Evolutionary conservation across 2,888 invertebrate genomes (phyloP).

Genomic region (Abrostola tripartita): DNA sequence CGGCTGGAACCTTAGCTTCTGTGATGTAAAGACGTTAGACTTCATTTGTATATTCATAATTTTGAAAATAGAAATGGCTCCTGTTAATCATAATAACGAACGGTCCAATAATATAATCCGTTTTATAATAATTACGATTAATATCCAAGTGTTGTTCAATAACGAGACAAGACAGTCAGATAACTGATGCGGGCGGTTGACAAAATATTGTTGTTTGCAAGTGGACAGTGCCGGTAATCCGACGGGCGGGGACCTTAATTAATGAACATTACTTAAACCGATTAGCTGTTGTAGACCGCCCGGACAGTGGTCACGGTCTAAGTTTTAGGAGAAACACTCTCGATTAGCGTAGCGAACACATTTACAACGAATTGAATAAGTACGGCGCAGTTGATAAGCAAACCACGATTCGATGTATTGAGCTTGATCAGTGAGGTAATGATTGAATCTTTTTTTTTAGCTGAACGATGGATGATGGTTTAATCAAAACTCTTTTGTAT

Average conservation of each 20-base stretch:
- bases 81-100: constrained; percentile 36
- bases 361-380: constrained; percentile 40
- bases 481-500: not conserved
- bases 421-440: not conserved
- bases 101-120: constrained; percentile 48
- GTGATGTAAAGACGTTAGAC: constrained; percentile 48
- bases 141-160: constrained; percentile 54
- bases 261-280: constrained; percentile 83
- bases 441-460: too few species aligned
- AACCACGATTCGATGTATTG: not conserved
- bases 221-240: constrained; percentile 74
- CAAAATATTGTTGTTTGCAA: constrained; percentile 77
- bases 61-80: constrained; percentile 26
- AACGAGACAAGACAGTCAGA: constrained; percentile 51
- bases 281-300: constrained; percentile 75
- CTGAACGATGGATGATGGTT: too few species aligned
- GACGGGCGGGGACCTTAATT: constrained; percentile 73
- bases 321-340: constrained; percentile 57
- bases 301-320: constrained; percentile 58
- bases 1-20: constrained; percentile 43
- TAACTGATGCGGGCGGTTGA: constrained; percentile 70
- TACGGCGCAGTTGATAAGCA: constrained; percentile 15
- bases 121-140: constrained; percentile 69
- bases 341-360: constrained; percentile 51
- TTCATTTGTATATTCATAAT: constrained; percentile 48